Percentiles rank a stretch among this genome's conserved stretches.
phyloP scores from a whole-genome alignment of 2,888 invertebrate species.

The Crossocerus cetratus region DNA sequence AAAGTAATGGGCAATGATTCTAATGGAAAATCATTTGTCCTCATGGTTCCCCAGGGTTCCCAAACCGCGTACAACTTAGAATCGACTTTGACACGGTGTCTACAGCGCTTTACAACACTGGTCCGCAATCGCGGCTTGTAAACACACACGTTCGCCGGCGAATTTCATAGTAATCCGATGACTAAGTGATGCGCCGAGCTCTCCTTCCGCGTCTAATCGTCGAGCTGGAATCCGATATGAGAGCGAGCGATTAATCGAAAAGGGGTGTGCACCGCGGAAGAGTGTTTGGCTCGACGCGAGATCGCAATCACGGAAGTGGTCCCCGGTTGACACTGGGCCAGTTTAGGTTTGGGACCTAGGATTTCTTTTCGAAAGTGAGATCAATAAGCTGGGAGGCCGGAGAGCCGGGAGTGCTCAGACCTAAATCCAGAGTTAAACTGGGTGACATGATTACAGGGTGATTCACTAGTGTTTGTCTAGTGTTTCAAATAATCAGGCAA shows the following conservation, averaged over 20 bases:
- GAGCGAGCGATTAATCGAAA: too few species aligned
- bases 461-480: too few species aligned
- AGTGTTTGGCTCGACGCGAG: too few species aligned
- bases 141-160: not conserved
- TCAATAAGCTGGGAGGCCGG: conserved; percentile 55
- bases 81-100: conserved; percentile 29
- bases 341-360: conserved; percentile 10
- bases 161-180: not conserved
- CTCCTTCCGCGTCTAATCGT: too few species aligned
- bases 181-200: too few species aligned
- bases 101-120: conserved; percentile 9
- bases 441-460: conserved; percentile 21
- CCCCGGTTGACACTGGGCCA: too few species aligned
- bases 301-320: too few species aligned
- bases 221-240: too few species aligned
- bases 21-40: too few species aligned
- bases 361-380: conserved; percentile 57
- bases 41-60: conserved; percentile 12
- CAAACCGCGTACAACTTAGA: conserved; percentile 6
- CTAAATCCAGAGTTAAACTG: conserved; percentile 47
- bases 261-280: too few species aligned
- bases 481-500: too few species aligned
- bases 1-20: too few species aligned
- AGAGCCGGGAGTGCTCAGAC: conserved; percentile 25
- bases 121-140: not conserved